A percentile compares a stretch with the other conserved stretches of the same genome.
Conservation (phyloP, 2,797 vertebrate genomes). For the Melopsittacus undulatus region DNA sequence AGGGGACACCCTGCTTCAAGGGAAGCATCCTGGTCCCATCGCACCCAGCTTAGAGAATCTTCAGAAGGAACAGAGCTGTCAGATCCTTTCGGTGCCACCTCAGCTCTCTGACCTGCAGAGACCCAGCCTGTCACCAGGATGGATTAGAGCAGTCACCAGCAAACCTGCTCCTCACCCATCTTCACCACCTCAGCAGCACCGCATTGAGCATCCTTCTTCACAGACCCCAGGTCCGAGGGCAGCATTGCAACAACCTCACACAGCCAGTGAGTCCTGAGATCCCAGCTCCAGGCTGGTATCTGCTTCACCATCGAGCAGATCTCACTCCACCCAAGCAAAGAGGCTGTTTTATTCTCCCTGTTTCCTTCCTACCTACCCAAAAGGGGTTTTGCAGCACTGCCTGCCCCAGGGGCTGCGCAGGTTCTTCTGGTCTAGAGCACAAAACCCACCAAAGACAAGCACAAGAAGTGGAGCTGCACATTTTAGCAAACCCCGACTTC, state of each 20-base stretch:
- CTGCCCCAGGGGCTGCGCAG: not conserved
- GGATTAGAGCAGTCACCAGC: not conserved
- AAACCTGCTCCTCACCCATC: not conserved
- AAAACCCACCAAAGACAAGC: not conserved
- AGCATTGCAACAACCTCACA: not conserved
- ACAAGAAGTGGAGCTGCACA: not conserved
- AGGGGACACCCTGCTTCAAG: not conserved
- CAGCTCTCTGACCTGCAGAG: not conserved
- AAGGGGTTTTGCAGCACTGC: not conserved
- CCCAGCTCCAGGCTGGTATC: not conserved
- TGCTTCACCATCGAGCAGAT: not conserved
- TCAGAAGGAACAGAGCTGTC: not conserved
- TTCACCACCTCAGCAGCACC: not conserved
- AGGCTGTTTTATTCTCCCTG: not conserved
- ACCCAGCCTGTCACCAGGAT: not conserved
- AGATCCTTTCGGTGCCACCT: not conserved
- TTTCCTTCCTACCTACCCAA: not conserved
- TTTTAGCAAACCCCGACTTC: not conserved
- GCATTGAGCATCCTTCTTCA: not conserved
- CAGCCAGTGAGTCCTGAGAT: not conserved
- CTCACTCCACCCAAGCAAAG: not conserved
- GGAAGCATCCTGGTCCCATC: not conserved
- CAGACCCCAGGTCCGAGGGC: not conserved
- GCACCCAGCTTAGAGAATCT: not conserved
- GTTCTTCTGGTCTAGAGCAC: not conserved